A percentile compares a stretch with the other conserved stretches of the same genome.
These are phyloP conservation scores for Cottoperca gobio DNA, from an alignment of 2,797 vertebrate genomes.

Conservation along the genomic window DNA sequence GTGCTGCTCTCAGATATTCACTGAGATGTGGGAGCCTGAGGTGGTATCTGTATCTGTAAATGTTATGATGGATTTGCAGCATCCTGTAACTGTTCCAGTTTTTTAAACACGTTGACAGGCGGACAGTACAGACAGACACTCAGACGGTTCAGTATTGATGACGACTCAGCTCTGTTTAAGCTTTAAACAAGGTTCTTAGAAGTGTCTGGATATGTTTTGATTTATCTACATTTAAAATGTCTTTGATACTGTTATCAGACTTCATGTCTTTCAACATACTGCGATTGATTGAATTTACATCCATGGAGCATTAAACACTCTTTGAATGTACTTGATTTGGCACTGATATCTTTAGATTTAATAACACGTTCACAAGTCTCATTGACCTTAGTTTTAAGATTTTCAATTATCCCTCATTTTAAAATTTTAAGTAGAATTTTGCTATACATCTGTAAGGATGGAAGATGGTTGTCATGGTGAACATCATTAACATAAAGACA, in stretches of 20 bases:
- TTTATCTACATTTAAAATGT: not conserved
- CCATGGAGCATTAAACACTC: no score
- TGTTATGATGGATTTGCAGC: slow-evolving; percentile 72
- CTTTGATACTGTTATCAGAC: not conserved
- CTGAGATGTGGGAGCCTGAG: slow-evolving; percentile 63
- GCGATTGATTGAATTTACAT: no score
- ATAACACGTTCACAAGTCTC: no score
- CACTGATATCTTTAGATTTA: not conserved
- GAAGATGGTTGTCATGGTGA: no score
- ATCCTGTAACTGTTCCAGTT: slow-evolving; percentile 59
- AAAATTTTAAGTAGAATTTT: not conserved
- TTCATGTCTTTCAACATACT: not conserved
- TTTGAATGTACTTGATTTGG: not conserved
- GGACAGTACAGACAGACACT: slow-evolving; percentile 25
- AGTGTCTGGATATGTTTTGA: not conserved
- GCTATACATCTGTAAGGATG: no score
- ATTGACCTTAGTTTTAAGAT: not conserved
- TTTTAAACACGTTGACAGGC: slow-evolving; percentile 32
- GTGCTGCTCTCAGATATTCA: slow-evolving; percentile 69
- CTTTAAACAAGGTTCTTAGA: slow-evolving; percentile 3
- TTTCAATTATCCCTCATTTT: not conserved
- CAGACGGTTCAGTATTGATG: slow-evolving; percentile 4
- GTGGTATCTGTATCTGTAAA: slow-evolving; percentile 70
- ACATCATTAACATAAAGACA: no score
- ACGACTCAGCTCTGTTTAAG: slow-evolving; percentile 19